phyloP scores from a whole-genome alignment of 2,888 invertebrate genomes.

The Calameuta pallipes region DNA sequence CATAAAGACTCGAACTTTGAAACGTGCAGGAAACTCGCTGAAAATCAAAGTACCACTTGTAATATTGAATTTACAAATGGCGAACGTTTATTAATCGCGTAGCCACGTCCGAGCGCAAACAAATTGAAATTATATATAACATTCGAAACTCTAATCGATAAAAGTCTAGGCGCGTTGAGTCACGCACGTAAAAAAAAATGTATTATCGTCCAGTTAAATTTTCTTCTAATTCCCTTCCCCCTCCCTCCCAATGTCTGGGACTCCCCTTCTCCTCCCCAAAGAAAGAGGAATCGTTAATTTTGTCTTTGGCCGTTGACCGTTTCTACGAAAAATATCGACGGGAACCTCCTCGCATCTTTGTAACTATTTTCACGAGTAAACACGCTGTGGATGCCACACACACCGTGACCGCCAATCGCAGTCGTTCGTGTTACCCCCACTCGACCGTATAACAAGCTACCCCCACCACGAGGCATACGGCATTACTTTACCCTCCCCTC shows the following conservation, averaged over 20 bases:
- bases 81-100: not conserved
- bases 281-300: not conserved
- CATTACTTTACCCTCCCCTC: not conserved
- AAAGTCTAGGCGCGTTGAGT: constrained; percentile 19
- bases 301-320: not conserved
- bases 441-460: not conserved
- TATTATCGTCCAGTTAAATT: not conserved
- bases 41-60: not conserved
- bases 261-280: not conserved
- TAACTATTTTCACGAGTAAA: not conserved
- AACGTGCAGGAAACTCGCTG: not conserved
- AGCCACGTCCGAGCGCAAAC: constrained; percentile 6
- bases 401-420: not conserved
- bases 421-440: not conserved
- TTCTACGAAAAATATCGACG: not conserved
- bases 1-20: not conserved
- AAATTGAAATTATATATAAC: constrained; percentile 46
- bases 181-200: not conserved
- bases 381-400: not conserved
- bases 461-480: not conserved
- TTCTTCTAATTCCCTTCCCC: not conserved
- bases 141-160: constrained; percentile 55
- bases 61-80: not conserved
- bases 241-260: too few relatives aligned
- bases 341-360: not conserved